phyloP scores from a whole-genome alignment of 2,113 vertebrate species.

The Ciconia maguari region DNA sequence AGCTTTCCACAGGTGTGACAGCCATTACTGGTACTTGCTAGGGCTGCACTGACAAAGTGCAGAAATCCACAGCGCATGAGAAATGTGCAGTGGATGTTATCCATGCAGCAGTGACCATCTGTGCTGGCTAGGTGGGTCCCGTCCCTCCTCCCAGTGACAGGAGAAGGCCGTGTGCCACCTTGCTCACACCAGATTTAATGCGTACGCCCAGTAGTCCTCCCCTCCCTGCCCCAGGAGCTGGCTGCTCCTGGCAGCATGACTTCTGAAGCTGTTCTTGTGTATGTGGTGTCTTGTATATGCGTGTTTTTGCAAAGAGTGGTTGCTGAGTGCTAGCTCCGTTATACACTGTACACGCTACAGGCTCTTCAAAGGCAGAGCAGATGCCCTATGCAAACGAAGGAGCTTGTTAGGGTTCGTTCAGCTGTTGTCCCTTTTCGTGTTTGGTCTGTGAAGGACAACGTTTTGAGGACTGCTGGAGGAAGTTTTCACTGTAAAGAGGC shows the following conservation, averaged over 20 bases:
- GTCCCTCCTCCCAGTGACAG: background rate
- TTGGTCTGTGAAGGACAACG: background rate
- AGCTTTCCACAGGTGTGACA: background rate
- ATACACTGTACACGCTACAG: accelerated
- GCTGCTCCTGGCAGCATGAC: background rate
- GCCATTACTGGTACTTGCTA: background rate
- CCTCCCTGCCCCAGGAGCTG: background rate
- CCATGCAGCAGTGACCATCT: background rate
- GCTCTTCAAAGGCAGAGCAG: background rate
- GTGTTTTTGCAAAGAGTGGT: background rate
- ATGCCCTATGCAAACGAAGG: accelerated
- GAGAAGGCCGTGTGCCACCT: background rate
- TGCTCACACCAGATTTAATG: background rate
- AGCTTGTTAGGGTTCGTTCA: background rate
- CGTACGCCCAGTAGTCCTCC: accelerated
- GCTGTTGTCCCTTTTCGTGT: background rate
- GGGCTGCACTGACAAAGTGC: background rate
- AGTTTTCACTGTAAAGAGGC: background rate
- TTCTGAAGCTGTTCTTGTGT: background rate
- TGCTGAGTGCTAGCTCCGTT: background rate
- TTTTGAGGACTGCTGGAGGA: background rate
- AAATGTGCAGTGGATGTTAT: background rate
- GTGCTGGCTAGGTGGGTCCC: too few species aligned
- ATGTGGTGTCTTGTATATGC: accelerated
- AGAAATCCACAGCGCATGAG: background rate